Conservation (phyloP, 1,140 invertebrate species). For the Neuroterus valhalla region DNA sequence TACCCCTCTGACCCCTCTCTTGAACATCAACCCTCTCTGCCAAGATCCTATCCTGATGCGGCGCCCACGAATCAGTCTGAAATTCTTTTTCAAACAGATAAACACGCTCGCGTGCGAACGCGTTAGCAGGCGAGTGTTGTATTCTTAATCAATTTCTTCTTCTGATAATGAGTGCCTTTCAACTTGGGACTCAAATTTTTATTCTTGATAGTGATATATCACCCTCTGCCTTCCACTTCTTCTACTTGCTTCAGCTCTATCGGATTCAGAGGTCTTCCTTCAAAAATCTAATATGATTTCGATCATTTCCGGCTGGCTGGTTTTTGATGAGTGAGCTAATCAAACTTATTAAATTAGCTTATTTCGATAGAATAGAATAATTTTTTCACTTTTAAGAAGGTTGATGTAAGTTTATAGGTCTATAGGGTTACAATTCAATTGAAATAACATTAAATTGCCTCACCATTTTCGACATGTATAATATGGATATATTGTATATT, state of each 20-base stretch:
- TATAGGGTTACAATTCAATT: too few relatives aligned
- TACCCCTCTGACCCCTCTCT: background rate
- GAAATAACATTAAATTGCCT: too few relatives aligned
- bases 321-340: background rate
- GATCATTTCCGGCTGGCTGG: conserved; percentile 19
- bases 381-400: too few relatives aligned
- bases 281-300: conserved; percentile 5
- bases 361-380: too few relatives aligned
- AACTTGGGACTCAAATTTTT: background rate
- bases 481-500: too few relatives aligned
- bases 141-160: background rate
- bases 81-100: conserved; percentile 21
- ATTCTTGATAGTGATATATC: background rate
- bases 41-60: conserved; percentile 9
- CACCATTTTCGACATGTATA: too few relatives aligned
- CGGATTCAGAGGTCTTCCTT: background rate
- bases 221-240: background rate
- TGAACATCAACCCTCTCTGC: background rate
- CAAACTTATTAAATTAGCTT: too few relatives aligned
- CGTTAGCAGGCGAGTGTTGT: background rate
- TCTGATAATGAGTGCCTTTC: conserved; percentile 11
- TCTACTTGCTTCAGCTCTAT: background rate
- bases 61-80: conserved; percentile 9
- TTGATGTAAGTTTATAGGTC: too few relatives aligned
- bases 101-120: background rate